Base-by-base conservation (phyloP, 2,888 invertebrate genomes). In the Leucoptera coffeella region DNA sequence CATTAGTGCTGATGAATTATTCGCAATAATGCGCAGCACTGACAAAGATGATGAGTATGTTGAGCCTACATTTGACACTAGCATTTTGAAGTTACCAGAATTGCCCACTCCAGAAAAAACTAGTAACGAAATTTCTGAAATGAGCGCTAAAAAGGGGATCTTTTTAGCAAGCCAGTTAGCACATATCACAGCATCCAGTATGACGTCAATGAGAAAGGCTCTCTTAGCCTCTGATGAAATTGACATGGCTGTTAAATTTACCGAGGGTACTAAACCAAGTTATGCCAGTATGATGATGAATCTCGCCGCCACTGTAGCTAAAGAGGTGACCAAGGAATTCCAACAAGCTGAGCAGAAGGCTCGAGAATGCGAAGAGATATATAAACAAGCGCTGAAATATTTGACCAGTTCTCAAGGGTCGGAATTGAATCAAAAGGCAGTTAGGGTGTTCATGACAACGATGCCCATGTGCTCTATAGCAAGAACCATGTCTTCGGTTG, bases 281-380 rank as follows among this genome's bases (percentile, higher is more conserved):
- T 65, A 67, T 32, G 62, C 62, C 36, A 65, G 67, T 23, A 37
- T 69, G 27, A 69, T 69, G 69, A 65, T 65, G 67, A 69, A 65
- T 41, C 47, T 69, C 28, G 69, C 69, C 0, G 67, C 61, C 32
- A 65, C 67, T 4, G 69, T 69, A 10, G 69, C 69, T 4, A 67
- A 69, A 33, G 67, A 69, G 41, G 69, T 67, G 14, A 67, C 67
- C 0, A 69, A 69, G 39, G 67, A 69, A 39, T 69, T 69, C 9
- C 67, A 57, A 35, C 59, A 52, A 38, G 69, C 69, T 3, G 42
- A 57, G 1, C 65, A 67, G 0, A 67, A 67, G 35, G 58, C 69
- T 4, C 37, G 64, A 14, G 60, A 62, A 2, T 58, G 64, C 31
- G 67, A 67, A 35, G 42, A 60, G 10, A 60, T 67, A 1, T 57